Base-by-base conservation (phyloP, 2,797 vertebrate species). In the Fringilla coelebs region DNA sequence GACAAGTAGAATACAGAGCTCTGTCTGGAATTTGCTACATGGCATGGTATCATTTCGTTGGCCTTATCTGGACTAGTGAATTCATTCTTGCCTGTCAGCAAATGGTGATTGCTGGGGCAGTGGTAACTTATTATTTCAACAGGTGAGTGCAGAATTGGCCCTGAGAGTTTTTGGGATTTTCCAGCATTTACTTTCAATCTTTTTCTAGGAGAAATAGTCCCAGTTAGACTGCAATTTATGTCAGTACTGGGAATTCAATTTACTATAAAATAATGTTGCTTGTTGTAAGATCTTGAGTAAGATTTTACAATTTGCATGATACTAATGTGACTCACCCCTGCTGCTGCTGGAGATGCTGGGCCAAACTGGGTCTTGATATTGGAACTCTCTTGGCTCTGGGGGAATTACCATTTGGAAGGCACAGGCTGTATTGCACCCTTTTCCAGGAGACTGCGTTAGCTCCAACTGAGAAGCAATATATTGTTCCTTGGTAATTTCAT, bases 11-110 rank as follows among this genome's bases (percentile, higher is more conserved):
- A 43, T 98, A 98, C 75, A 94, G 94, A 91, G 88, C 97, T 74
- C 86, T 98, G n/a, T 93, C 72, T 17, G 97, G 97, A 85, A 96
- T 98, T 92, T 97, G 94, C 77, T 98, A 97, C 73, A 96, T 98
- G 98, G 98, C 97, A 77, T 98, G 98, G 97, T 98, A 98, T 89
- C 98, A 98, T 92, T 93, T 98, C 17, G 5, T 98, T 57, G 98
- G 98, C 84, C 98, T 98, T 62, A 57, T 98, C 82, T 98, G 98
- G 98, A 98, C 98, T 25, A 98, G 97, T 22, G 98, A 98, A 78
- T 98, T 98, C 96, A 97, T 98, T 91, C 97, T 98, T 31, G 95
- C 97, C 0, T 98, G 98, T 93, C 98, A 98, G 81, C 97, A 98
- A 34, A 98, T 98, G 94, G 95, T 95, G 0, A 77, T 98, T 51